Evolutionary conservation across 2,888 invertebrate genomes (phyloP).

Genomic region (Serrognathus titanus): DNA sequence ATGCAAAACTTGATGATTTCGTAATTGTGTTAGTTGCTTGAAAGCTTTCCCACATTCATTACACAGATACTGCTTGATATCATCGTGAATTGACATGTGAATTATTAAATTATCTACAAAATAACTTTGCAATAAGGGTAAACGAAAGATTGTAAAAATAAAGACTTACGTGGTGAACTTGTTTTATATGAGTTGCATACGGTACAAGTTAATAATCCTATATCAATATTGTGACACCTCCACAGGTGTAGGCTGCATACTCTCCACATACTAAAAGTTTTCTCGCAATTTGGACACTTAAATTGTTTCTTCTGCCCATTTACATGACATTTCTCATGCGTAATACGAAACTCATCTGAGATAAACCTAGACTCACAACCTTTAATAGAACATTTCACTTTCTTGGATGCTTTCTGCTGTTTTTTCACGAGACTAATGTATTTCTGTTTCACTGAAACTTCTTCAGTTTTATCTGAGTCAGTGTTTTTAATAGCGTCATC

Average conservation of each 20-base stretch:
- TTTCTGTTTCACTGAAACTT: slow-evolving; percentile 9
- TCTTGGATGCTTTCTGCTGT: slow-evolving; percentile 35
- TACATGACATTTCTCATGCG: slow-evolving; percentile 55
- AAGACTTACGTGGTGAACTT: slow-evolving; percentile 47
- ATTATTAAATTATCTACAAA: slow-evolving; percentile 55
- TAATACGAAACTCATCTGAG: slow-evolving; percentile 44
- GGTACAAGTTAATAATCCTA: slow-evolving; percentile 58
- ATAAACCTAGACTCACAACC: slow-evolving; percentile 58
- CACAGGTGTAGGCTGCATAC: slow-evolving; percentile 66
- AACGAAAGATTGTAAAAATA: background rate
- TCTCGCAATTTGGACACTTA: slow-evolving; percentile 54
- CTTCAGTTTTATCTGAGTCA: slow-evolving; percentile 1
- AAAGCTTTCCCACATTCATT: slow-evolving; percentile 59
- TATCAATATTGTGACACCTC: slow-evolving; percentile 61
- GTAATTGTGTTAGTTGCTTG: slow-evolving; percentile 59
- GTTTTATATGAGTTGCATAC: slow-evolving; percentile 57
- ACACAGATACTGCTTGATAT: slow-evolving; percentile 52
- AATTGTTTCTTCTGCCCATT: slow-evolving; percentile 46
- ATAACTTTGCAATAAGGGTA: background rate
- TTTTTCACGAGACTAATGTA: slow-evolving; percentile 27
- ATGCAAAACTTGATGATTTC: slow-evolving; percentile 58
- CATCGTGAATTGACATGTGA: slow-evolving; percentile 62
- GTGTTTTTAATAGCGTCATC: slow-evolving; percentile 13
- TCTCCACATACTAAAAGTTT: slow-evolving; percentile 60
- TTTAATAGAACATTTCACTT: slow-evolving; percentile 50